Base-by-base conservation (phyloP, 2,888 invertebrate genomes). In the Timandra comae region DNA sequence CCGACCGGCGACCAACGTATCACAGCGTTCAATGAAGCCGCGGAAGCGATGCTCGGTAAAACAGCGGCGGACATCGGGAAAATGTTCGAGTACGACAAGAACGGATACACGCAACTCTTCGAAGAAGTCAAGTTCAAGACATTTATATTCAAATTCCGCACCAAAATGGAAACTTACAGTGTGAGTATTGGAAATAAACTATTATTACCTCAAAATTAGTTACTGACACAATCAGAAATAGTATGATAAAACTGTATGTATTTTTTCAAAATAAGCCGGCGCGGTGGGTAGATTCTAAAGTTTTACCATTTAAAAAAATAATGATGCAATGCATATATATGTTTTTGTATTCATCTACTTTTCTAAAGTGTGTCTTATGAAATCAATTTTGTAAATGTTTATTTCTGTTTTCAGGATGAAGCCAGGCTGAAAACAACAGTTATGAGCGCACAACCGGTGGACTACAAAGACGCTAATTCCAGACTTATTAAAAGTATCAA, bases 101-200 rank as follows among this genome's bases (percentile, higher is more conserved):
- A 89, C 1, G 88, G 81, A 3, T 93, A 91, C 63, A 82, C 90
- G 29, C 87, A 88, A 23, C 85, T 93, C 34, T 92, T 97, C 52
- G 88, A 91, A 12, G 88, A 91, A 3, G 89, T 93, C 13, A 89
- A 91, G 50, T 98, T 98, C 72, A 91, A 90, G 59, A 89, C 91
- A 0, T 95, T 90, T 61, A 87, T 93, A 16, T 94, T 98, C 66
- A 95, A 93, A 70, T 87, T 98, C 51, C 88, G 97, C 35, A 91
- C 94, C 19, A 97, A 96, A 78, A 89, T 94, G 81, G 99, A 99
- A 77, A 92, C 90, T 7, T 99, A 92, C 68, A 97, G 96, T 68
- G 97, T 96, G 80, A 89, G 90, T 88, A 6, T 1, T 16, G 3
- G 16, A 5, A 16, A 16, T 16, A n/a, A n/a, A n/a, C n/a, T n/a